A percentile compares a stretch with the other conserved stretches of the same genome.
Evolutionary conservation across 2,888 invertebrate species (phyloP).

Genomic region (Tyria jacobaeae): DNA sequence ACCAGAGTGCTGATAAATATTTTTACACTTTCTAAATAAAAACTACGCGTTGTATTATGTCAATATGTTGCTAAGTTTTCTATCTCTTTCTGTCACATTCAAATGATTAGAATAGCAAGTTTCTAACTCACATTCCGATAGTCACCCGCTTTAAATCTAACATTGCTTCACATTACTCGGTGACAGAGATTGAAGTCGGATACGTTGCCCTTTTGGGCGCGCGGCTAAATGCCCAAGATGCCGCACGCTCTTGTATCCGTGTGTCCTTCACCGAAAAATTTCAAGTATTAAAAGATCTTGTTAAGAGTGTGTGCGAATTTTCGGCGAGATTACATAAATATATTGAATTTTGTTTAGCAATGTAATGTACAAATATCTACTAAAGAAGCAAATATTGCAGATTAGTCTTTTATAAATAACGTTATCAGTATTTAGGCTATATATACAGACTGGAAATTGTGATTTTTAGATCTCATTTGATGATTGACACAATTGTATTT

Average conservation of each 20-base stretch:
- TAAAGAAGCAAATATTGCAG: not conserved
- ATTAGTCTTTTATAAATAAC: not conserved
- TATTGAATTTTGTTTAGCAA: not conserved
- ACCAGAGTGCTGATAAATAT: too few species aligned
- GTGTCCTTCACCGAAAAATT: constrained; percentile 43
- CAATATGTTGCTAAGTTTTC: not conserved
- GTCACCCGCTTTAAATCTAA: constrained; percentile 30
- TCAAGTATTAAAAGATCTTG: constrained; percentile 42
- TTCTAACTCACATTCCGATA: constrained; percentile 16
- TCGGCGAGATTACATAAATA: not conserved
- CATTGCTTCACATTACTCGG: constrained; percentile 30
- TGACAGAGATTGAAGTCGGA: constrained; percentile 47
- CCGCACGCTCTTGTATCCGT: constrained; percentile 29
- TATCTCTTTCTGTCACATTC: not conserved
- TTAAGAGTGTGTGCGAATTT: constrained; percentile 13
- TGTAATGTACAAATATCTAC: not conserved
- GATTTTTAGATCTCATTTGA: too few species aligned
- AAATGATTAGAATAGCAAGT: constrained; percentile 3
- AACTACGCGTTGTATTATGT: not conserved
- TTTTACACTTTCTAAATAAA: too few species aligned
- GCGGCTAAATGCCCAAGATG: constrained; percentile 38
- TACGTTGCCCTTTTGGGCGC: constrained; percentile 35
- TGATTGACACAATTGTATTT: too few species aligned
- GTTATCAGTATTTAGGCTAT: not conserved
- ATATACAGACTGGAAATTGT: too few species aligned